Evolutionary conservation across 2,888 invertebrate genomes (phyloP).

Genomic region (Rhagonycha lutea): DNA sequence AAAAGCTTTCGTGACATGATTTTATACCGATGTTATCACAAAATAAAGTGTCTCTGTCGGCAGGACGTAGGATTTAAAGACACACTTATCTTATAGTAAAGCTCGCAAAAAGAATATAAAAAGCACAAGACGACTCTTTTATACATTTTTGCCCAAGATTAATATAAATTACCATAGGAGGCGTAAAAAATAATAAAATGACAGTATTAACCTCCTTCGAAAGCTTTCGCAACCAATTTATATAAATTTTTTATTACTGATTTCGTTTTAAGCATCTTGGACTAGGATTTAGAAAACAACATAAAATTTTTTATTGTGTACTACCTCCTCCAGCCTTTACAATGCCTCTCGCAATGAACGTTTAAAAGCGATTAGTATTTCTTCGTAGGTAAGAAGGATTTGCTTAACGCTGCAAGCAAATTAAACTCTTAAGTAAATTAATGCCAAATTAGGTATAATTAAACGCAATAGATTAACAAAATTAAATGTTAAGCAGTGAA

Average conservation of each 20-base stretch:
- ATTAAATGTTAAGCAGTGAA: conserved; percentile 13
- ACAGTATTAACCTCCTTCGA: not conserved
- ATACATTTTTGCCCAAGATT: conserved; percentile 12
- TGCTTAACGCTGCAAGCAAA: not conserved
- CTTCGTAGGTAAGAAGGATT: not conserved
- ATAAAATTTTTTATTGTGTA: not conserved
- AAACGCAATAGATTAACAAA: conserved; percentile 8
- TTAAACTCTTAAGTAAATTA: conserved; percentile 18
- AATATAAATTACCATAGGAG: conserved; percentile 11
- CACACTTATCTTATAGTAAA: conserved; percentile 20
- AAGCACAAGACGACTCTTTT: conserved; percentile 9
- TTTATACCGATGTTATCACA: conserved; percentile 29
- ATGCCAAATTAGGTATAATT: conserved; percentile 13
- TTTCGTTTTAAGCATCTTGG: not conserved
- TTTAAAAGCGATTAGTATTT: not conserved
- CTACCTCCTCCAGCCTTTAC: not conserved
- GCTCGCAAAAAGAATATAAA: conserved; percentile 23
- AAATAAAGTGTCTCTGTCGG: conserved; percentile 30
- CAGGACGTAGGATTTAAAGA: conserved; percentile 31
- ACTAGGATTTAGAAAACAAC: not conserved
- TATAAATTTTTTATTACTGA: not conserved
- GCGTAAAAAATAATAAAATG: not conserved
- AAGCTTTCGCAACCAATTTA: not conserved
- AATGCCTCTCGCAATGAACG: not conserved
- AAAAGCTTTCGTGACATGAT: conserved; percentile 21